Percentiles rank a stretch among this genome's conserved stretches.
Evolutionary conservation across 2,113 vertebrate species (phyloP).

Genomic region (Diadophis punctatus): DNA sequence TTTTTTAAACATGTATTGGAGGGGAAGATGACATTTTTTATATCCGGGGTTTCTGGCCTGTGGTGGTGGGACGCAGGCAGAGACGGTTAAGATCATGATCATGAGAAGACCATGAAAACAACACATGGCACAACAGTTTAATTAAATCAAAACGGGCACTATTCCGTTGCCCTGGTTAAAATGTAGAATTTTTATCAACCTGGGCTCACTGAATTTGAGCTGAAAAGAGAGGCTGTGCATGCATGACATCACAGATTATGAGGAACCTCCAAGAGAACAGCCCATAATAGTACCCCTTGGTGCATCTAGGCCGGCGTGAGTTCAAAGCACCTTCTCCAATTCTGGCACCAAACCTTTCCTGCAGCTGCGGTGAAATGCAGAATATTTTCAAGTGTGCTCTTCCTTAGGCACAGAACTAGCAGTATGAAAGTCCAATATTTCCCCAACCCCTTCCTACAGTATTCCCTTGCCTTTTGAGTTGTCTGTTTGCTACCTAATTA

Average conservation of each 20-base stretch:
- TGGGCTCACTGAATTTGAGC: background rate
- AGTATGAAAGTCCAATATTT: background rate
- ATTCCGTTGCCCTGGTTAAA: background rate
- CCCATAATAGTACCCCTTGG: background rate
- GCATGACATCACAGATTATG: background rate
- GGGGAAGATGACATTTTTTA: slow-evolving; percentile 12
- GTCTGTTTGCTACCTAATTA: background rate
- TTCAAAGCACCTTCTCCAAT: background rate
- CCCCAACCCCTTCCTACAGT: background rate
- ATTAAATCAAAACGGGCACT: background rate
- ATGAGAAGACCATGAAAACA: background rate
- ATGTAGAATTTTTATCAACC: background rate
- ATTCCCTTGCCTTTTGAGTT: background rate
- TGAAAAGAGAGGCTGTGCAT: rapidly evolving
- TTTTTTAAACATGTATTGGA: slow-evolving; percentile 36
- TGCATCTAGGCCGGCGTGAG: background rate
- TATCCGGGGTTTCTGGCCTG: background rate
- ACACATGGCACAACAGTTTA: background rate
- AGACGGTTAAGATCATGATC: background rate
- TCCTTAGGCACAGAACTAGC: background rate
- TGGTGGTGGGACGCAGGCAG: background rate
- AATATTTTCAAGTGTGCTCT: background rate
- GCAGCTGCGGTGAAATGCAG: background rate
- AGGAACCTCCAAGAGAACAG: background rate
- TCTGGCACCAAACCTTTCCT: background rate